Conservation (phyloP, 2,797 vertebrate species). For the Enteromius treurensis region DNA sequence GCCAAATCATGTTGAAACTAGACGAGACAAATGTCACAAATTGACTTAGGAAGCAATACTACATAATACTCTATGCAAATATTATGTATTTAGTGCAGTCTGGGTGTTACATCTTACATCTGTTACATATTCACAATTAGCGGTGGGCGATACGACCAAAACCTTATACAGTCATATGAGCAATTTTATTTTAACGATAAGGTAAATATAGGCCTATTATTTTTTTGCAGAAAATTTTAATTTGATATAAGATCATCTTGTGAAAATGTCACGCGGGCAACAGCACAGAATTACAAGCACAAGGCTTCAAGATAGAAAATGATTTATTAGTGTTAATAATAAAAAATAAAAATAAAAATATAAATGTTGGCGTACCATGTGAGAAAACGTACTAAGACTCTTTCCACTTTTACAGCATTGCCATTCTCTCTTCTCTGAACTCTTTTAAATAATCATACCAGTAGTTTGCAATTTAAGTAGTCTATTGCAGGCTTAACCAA, state of each 20-base stretch:
- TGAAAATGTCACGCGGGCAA: background rate
- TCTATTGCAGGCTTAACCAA: conserved; percentile 20
- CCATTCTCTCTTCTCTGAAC: background rate
- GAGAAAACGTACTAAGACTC: background rate
- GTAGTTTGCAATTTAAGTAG: conserved; percentile 1
- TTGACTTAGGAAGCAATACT: background rate
- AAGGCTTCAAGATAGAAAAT: background rate
- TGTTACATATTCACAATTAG: background rate
- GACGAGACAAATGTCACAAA: background rate
- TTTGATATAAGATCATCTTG: background rate
- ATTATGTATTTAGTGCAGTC: background rate
- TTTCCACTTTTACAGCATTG: conserved; percentile 3
- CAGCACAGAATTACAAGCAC: background rate
- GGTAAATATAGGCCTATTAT: background rate
- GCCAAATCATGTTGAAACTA: conserved; percentile 22
- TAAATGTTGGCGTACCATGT: background rate
- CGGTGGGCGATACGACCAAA: background rate
- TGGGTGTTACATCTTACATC: background rate
- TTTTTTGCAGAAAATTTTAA: background rate
- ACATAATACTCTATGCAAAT: background rate
- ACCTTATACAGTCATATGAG: background rate
- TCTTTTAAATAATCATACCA: conserved; percentile 14
- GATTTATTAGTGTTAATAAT: background rate
- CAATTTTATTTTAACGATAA: background rate
- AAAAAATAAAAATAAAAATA: no score